Evolutionary conservation across 2,113 vertebrate species (phyloP).

Genomic region (Sinosuthora webbiana): DNA sequence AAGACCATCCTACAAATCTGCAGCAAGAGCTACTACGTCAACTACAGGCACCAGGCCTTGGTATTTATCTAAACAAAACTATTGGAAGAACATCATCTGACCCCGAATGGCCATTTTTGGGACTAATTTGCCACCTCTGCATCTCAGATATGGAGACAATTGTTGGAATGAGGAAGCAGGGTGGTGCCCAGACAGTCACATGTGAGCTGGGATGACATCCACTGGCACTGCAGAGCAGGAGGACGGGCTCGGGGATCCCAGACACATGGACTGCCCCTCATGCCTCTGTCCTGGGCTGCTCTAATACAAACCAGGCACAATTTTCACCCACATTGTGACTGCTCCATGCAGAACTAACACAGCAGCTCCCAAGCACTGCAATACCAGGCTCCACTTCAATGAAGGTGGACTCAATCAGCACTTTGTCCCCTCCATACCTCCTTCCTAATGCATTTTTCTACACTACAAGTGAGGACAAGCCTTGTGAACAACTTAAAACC

Average conservation of each 20-base stretch:
- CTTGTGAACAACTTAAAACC: neutral
- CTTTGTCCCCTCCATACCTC: neutral
- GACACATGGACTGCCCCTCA: fast-evolving
- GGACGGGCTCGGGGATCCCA: fast-evolving
- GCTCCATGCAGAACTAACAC: neutral
- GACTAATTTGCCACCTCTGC: neutral
- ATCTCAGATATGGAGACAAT: neutral
- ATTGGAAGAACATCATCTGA: neutral
- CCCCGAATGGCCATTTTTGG: neutral
- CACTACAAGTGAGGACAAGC: neutral
- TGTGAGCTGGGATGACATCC: neutral
- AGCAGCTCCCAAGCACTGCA: neutral
- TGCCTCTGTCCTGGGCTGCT: neutral
- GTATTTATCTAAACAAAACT: slow-evolving; percentile 20
- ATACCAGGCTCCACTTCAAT: neutral
- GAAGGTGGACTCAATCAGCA: neutral
- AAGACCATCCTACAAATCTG: neutral
- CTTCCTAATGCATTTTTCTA: neutral
- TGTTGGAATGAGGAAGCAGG: neutral
- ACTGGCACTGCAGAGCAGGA: fast-evolving
- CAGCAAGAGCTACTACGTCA: neutral
- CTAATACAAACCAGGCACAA: neutral
- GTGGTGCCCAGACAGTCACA: fast-evolving
- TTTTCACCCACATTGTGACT: neutral
- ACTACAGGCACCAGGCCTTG: neutral